phyloP scores from a whole-genome alignment of 2,888 invertebrate genomes.

The Bimastos eiseni region DNA sequence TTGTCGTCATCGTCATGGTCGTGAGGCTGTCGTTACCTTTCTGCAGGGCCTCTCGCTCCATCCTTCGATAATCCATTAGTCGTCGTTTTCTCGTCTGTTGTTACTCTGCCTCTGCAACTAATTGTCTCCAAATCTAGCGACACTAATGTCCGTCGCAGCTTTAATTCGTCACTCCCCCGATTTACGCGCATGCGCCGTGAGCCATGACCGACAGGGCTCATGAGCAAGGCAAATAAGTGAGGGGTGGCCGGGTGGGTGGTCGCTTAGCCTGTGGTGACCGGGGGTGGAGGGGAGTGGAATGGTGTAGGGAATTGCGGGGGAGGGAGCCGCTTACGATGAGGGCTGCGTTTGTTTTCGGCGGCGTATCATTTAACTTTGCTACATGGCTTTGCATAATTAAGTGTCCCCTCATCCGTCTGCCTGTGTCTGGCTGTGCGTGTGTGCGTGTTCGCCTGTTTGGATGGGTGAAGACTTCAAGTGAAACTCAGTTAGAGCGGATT shows the following conservation, averaged over 20 bases:
- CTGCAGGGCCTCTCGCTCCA: slow-evolving; percentile 39
- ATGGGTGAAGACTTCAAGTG: not conserved
- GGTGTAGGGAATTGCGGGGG: not conserved
- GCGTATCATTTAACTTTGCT: slow-evolving; percentile 22
- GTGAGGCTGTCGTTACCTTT: slow-evolving; percentile 33
- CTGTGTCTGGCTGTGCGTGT: not conserved
- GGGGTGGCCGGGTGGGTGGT: not conserved
- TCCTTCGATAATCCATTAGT: slow-evolving; percentile 37
- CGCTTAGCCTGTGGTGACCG: not conserved
- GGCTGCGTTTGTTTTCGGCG: not conserved
- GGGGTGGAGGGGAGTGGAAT: not conserved
- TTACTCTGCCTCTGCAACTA: not conserved
- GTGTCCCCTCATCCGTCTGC: not conserved
- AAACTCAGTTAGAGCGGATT: not conserved
- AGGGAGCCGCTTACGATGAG: not conserved
- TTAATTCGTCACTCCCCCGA: slow-evolving; percentile 7
- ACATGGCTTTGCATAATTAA: slow-evolving; percentile 24
- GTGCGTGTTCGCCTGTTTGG: not conserved
- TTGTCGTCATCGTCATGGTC: slow-evolving; percentile 4
- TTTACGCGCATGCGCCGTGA: not conserved
- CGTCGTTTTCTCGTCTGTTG: not conserved
- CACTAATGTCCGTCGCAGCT: not conserved
- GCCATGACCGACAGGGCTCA: slow-evolving; percentile 21
- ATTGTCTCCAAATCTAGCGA: slow-evolving; percentile 19
- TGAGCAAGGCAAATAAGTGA: slow-evolving; percentile 8